Evolutionary conservation across 1,140 invertebrate species (phyloP).

Genomic region (Heliothis virescens): DNA sequence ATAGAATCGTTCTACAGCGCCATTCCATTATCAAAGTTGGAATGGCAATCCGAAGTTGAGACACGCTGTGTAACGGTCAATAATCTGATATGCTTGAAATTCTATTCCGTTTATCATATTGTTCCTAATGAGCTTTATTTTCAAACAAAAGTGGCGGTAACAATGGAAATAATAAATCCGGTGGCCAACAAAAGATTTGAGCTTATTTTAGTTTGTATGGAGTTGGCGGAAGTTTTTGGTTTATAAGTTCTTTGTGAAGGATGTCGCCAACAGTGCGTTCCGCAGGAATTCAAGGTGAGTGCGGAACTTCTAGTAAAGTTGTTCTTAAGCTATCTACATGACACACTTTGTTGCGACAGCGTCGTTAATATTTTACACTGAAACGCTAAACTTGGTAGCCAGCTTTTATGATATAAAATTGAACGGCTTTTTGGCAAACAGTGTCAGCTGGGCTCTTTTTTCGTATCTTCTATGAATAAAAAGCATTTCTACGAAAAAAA

Average conservation of each 20-base stretch:
- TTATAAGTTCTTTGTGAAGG: conserved; percentile 11
- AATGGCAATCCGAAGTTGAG: conserved; percentile 23
- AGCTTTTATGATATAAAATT: not conserved
- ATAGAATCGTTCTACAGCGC: conserved; percentile 19
- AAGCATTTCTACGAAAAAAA: no score
- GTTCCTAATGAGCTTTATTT: not conserved
- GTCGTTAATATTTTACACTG: not conserved
- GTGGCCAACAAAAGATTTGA: conserved; percentile 10
- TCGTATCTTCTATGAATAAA: no score
- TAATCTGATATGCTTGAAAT: conserved; percentile 33
- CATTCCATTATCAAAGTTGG: conserved; percentile 35
- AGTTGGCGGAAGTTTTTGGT: conserved; percentile 2
- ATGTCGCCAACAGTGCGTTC: not conserved
- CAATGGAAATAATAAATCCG: conserved; percentile 15
- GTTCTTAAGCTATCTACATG: not conserved
- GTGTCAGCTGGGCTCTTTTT: not conserved
- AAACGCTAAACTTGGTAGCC: not conserved
- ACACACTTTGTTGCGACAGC: not conserved
- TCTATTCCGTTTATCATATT: conserved; percentile 24
- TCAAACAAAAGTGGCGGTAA: not conserved
- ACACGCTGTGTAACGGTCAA: conserved; percentile 36
- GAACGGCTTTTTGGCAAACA: not conserved
- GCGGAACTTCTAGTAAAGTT: conserved; percentile 19
- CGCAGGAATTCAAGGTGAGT: conserved; percentile 33
- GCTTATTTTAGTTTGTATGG: not conserved